Base-by-base conservation (phyloP, 2,888 invertebrate genomes). In the Cantharis rufa region DNA sequence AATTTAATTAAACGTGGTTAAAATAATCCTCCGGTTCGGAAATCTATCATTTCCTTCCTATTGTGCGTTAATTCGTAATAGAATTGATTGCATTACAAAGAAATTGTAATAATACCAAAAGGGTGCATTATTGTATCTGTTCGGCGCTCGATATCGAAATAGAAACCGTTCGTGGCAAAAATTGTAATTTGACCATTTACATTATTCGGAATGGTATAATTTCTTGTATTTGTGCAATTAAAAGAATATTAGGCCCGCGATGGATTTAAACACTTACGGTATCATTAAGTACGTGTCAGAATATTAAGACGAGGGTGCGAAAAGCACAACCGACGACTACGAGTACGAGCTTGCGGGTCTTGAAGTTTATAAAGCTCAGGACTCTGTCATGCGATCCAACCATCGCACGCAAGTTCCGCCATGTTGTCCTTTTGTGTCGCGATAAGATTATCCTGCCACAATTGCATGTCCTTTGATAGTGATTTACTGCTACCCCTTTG, bases 341-440 rank as follows among this genome's bases (percentile, higher is more conserved):
- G 72, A 76, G 76, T 68, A 68, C 71, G 74, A 71, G 77, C 73
- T 72, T 75, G 75, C 73, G 75, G 77, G 74, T 72, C 74, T 24
- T 27, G 69, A 76, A 78, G 80, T 82, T 82, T 81, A 78, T 77
- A 69, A 77, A 77, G 77, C 77, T 77, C 71, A 82, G 76, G 79
- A 80, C 79, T 82, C 81, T 83, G 82, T 86, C 88, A 88, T 88
- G 88, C 88, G 86, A 88, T 88, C 86, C 86, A 84, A 86, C 86
- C 87, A 88, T 88, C 87, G 87, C 88, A 88, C 88, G 88, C 88
- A 84, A 87, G 86, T 85, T 84, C 86, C 86, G 86, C 87, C 85
- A 87, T 87, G 86, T 87, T 87, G 87, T 87, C 86, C 86, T 86
- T 86, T 86, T 80, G 85, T 86, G 86, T 86, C 86, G 85, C 86